Evolutionary conservation across 2,888 invertebrate genomes (phyloP).

Genomic region (Mythimna albipuncta): DNA sequence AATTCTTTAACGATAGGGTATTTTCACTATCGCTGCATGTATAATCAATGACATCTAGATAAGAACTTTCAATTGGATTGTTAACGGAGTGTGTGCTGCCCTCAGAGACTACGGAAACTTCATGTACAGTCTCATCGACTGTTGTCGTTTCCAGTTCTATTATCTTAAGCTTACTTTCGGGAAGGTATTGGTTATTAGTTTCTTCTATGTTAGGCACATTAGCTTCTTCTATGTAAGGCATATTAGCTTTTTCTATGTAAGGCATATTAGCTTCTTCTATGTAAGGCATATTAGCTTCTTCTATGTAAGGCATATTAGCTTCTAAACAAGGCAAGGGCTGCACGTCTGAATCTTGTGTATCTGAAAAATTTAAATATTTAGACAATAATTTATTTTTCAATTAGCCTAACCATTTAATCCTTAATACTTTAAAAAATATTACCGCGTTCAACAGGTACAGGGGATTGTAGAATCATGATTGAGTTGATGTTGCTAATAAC

Average conservation of each 20-base stretch:
- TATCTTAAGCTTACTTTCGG: constrained; percentile 40
- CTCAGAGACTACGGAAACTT: constrained; percentile 2
- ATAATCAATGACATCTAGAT: constrained; percentile 18
- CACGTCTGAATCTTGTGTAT: constrained; percentile 37
- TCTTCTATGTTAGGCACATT: constrained; percentile 51
- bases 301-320: constrained; percentile 47
- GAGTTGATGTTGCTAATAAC: constrained; percentile 80
- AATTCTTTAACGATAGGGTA: constrained; percentile 30
- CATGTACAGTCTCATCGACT: constrained; percentile 5
- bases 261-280: constrained; percentile 36
- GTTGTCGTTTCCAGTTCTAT: constrained; percentile 47
- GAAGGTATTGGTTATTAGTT: not conserved
- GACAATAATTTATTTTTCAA: not conserved
- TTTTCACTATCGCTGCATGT: constrained; percentile 34
- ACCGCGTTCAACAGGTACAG: constrained; percentile 60
- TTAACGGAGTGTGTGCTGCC: constrained; percentile 14
- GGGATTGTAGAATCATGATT: constrained; percentile 78
- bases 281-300: constrained; percentile 47
- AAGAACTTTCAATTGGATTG: constrained; percentile 14
- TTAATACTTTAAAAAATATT: constrained; percentile 11
- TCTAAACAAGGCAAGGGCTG: constrained; percentile 58
- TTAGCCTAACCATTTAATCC: not conserved
- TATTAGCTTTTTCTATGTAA: constrained; percentile 31
- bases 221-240: constrained; percentile 41
- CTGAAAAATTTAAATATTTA: constrained; percentile 52